phyloP scores from a whole-genome alignment of 2,797 vertebrate species.

The Premnoplex brunnescens region DNA sequence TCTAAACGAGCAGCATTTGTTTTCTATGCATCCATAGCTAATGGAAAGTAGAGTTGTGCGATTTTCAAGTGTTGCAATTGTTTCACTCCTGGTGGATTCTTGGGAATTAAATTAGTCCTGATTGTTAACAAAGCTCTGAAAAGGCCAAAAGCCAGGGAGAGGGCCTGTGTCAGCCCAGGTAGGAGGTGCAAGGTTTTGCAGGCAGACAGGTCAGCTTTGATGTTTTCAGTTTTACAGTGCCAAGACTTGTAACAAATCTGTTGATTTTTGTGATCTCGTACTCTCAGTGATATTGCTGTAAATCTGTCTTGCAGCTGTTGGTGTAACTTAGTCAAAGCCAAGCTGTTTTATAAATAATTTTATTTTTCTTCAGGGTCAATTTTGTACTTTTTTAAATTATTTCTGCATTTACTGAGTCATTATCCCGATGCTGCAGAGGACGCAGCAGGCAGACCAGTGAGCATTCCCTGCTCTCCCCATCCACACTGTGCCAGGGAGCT shows the following conservation, averaged over 20 bases:
- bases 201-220: neutral
- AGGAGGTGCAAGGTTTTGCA: neutral
- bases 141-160: neutral
- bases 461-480: accelerated
- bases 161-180: neutral
- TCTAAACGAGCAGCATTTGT: neutral
- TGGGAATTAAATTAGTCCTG: neutral
- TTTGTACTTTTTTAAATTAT: conserved; percentile 13
- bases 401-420: conserved; percentile 33
- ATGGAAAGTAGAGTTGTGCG: neutral
- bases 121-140: neutral
- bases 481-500: neutral
- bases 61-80: neutral
- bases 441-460: neutral
- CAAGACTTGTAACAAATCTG: neutral
- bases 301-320: conserved; percentile 18
- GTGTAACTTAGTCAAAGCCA: neutral
- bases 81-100: neutral
- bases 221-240: neutral
- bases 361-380: conserved; percentile 42
- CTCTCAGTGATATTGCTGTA: conserved; percentile 1
- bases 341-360: neutral
- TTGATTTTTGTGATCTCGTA: neutral
- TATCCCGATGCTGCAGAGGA: conserved; percentile 26
- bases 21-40: neutral